Conservation (phyloP, 2,113 vertebrate genomes). For the Cottus gobio region DNA sequence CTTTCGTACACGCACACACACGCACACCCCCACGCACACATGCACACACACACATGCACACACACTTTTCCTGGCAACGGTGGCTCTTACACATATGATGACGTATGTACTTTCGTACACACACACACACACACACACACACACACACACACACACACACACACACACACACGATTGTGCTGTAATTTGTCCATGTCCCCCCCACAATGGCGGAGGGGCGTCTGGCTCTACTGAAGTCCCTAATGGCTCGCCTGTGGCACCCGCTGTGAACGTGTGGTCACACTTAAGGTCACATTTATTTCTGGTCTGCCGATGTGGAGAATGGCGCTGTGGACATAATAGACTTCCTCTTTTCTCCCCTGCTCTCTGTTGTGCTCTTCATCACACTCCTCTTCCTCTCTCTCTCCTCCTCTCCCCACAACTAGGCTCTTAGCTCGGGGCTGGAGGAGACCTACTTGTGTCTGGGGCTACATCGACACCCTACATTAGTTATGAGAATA, state of each 20-base stretch:
- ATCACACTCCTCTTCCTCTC: constrained; percentile 30
- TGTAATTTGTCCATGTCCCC: constrained; percentile 41
- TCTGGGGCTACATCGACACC: constrained; percentile 43
- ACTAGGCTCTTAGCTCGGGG: constrained; percentile 26
- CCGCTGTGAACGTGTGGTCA: constrained; percentile 62
- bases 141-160: too few species aligned
- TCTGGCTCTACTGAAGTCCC: constrained; percentile 54
- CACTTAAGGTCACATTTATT: constrained; percentile 77
- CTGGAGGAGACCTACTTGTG: constrained; percentile 57
- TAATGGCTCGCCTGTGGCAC: constrained; percentile 63
- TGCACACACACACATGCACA: not conserved
- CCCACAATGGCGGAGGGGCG: constrained; percentile 25
- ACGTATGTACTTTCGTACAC: not conserved
- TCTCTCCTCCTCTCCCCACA: constrained; percentile 14
- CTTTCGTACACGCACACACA: too few species aligned
- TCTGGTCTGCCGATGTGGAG: constrained; percentile 64
- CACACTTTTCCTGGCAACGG: not conserved
- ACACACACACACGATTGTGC: not conserved
- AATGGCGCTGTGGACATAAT: constrained; percentile 53
- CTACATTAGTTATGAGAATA: constrained; percentile 45
- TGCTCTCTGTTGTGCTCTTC: constrained; percentile 36
- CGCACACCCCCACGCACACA: too few species aligned
- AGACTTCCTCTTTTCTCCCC: constrained; percentile 39
- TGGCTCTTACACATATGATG: not conserved
- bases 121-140: too few species aligned